These are phyloP conservation scores for Lepidurus arcticus DNA, from an alignment of 1,140 invertebrate genomes.

Conservation along the genomic window DNA sequence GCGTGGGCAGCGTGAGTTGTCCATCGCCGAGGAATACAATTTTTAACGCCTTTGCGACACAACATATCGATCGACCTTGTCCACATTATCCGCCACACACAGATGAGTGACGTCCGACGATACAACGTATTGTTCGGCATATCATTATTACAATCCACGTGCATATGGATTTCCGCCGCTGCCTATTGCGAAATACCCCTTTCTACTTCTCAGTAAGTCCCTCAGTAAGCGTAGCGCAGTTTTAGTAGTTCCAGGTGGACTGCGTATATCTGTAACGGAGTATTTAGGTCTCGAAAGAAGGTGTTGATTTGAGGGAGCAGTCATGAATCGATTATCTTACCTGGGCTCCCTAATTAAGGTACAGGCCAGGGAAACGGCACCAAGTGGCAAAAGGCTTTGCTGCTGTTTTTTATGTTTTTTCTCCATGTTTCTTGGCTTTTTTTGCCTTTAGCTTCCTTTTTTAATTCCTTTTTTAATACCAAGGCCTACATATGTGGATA, in stretches of 20 bases:
- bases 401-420: not conserved
- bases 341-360: slow-evolving; percentile 15
- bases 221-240: too few species aligned
- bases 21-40: not conserved
- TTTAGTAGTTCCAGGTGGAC: too few species aligned
- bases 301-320: not conserved
- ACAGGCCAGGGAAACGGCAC: slow-evolving; percentile 6
- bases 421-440: not conserved
- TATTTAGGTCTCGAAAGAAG: not conserved
- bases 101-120: too few species aligned
- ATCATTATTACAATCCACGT: too few species aligned
- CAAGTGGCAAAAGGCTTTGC: not conserved
- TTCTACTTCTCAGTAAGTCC: too few species aligned
- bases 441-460: not conserved
- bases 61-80: slow-evolving; percentile 13
- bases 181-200: too few species aligned
- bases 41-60: not conserved
- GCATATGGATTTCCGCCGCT: too few species aligned
- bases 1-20: not conserved
- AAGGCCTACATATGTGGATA: not conserved
- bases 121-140: too few species aligned
- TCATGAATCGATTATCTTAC: not conserved
- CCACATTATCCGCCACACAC: not conserved
- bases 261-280: too few species aligned
- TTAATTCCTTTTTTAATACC: not conserved